Evolutionary conservation across 2,888 invertebrate genomes (phyloP).

Genomic region (Pasiphila rectangulata): DNA sequence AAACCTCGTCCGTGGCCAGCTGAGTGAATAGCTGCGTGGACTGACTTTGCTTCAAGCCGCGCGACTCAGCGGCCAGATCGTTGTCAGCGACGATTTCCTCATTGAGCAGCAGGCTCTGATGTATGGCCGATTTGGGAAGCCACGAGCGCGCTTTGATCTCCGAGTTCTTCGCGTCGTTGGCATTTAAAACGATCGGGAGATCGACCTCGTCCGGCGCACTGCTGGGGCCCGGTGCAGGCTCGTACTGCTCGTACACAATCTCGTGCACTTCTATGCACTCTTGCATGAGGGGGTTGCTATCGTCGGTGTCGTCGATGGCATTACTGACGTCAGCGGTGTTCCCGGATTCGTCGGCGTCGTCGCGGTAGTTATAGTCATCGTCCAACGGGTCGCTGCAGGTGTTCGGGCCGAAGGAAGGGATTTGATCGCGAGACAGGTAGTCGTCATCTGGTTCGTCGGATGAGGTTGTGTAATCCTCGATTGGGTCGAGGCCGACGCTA

Average conservation of each 20-base stretch:
- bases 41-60: slow-evolving; percentile 50
- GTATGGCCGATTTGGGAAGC: slow-evolving; percentile 40
- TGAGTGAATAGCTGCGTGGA: slow-evolving; percentile 53
- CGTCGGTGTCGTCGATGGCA: slow-evolving; percentile 29
- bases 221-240: slow-evolving; percentile 41
- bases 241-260: slow-evolving; percentile 9
- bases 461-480: slow-evolving; percentile 4
- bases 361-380: not conserved
- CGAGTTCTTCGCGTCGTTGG: slow-evolving; percentile 36
- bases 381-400: slow-evolving; percentile 7
- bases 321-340: slow-evolving; percentile 9
- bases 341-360: not conserved
- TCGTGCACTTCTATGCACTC: too few relatives aligned
- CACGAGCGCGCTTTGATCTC: slow-evolving; percentile 30
- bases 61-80: slow-evolving; percentile 46
- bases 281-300: slow-evolving; percentile 33
- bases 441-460: slow-evolving; percentile 15
- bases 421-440: not conserved
- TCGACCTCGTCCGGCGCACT: slow-evolving; percentile 33
- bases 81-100: slow-evolving; percentile 38
- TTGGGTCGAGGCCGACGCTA: not conserved
- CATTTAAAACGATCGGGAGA: slow-evolving; percentile 14
- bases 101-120: slow-evolving; percentile 55
- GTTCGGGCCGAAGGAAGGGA: not conserved
- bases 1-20: not conserved